phyloP scores from a whole-genome alignment of 2,888 invertebrate genomes.

The Idaea biselata region DNA sequence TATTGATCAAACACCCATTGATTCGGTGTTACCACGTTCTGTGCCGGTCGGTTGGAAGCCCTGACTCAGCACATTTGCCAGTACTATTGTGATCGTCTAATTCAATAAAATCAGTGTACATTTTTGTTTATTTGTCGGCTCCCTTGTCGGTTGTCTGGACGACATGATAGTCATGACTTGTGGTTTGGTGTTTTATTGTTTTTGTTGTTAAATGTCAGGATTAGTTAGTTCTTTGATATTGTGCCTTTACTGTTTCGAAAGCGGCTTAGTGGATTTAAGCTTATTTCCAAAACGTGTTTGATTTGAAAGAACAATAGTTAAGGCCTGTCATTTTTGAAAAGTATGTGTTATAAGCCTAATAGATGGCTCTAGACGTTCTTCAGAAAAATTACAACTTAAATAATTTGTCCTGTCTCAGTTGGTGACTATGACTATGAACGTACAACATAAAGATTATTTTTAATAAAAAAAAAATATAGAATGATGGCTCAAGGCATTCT shows the following conservation, averaged over 20 bases:
- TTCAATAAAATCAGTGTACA: constrained; percentile 79
- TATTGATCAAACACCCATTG: constrained; percentile 77
- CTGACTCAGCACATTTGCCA: constrained; percentile 62
- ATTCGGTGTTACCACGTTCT: constrained; percentile 77
- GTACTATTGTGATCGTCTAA: constrained; percentile 75
- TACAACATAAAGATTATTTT: no score
- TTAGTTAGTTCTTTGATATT: constrained; percentile 15
- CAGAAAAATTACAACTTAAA: no score
- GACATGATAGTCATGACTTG: constrained; percentile 33
- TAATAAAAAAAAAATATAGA: no score
- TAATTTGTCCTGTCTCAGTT: no score
- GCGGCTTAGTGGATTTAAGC: background rate
- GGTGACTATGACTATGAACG: no score
- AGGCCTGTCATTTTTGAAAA: background rate
- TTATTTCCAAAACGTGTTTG: background rate
- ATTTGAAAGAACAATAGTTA: background rate
- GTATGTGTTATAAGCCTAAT: background rate
- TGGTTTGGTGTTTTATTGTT: constrained; percentile 33
- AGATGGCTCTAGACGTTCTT: no score
- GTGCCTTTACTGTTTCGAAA: background rate
- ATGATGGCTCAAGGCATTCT: no score
- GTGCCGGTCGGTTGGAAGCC: constrained; percentile 60
- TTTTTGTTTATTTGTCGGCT: constrained; percentile 77
- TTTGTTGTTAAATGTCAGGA: constrained; percentile 25
- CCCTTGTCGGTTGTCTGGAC: constrained; percentile 63